Base-by-base conservation (phyloP, 2,888 invertebrate genomes). In the Drosophila phalerata region DNA sequence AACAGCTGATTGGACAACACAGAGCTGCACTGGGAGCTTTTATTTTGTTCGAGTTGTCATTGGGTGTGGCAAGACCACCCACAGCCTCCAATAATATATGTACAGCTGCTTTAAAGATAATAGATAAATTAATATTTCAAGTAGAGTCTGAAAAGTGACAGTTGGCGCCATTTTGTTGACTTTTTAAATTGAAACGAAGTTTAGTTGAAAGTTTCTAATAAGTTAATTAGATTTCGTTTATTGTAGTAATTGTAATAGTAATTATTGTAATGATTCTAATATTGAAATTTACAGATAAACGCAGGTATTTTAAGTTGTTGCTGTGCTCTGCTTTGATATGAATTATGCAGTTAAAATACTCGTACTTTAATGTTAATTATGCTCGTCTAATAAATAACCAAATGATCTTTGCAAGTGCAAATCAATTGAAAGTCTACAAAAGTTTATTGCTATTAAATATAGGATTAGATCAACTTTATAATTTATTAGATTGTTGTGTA, bases 281-380 rank as follows among this genome's bases (percentile, higher is more conserved):
- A 58, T 78, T 73, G 57, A 69, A 72, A 76, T 78, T 69, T 84
- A 86, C 84, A 84, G 52, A 45, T 74, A 55, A 81, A 77, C 81
- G 81, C 81, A 84, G 75, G 71, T 87, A 66, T 66, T 82, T 82
- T 34, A 69, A 68, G 58, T 67, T 70, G 52, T 79, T 67, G 48
- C 62, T 52, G 76, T 85, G 73, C 68, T 66, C 56, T 76, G 65
- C 58, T 42, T 42, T 74, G 75, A 76, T 76, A 76, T 76, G 76
- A 79, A 45, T 76, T 74, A 75, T 70, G 70, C 79, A 79, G 65
- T 62, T 58, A 38, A 75, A 61, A 57, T 69, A 60, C 40, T 49
- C 3, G 11, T 37, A 2, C 6, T 48, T 51, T 10, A 55, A 58
- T 47, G 30, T 57, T 68, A 49, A 56, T 58, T 37, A 56, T 47